Conservation (phyloP, 2,888 invertebrate species). For the Clusia tigrina region DNA sequence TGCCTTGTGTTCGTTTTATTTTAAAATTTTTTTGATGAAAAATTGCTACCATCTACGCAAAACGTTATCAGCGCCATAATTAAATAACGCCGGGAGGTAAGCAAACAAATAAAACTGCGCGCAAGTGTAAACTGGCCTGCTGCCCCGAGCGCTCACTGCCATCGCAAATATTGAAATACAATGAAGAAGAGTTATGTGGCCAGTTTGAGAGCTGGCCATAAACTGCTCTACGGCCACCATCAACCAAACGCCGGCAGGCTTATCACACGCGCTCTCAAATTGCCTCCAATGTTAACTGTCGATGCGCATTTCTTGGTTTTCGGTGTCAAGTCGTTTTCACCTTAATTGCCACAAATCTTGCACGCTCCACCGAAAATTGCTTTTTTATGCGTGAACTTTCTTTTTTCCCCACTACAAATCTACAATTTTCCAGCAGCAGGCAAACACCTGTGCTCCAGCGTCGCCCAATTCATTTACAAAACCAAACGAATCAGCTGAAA, state of each 20-base stretch:
- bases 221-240: too few species aligned
- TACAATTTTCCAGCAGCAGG: too few species aligned
- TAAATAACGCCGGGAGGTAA: slow-evolving; percentile 63
- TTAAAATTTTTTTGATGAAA: slow-evolving; percentile 57
- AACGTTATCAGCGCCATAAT: slow-evolving; percentile 64
- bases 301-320: too few species aligned
- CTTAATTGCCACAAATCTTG: too few species aligned
- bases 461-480: neutral
- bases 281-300: too few species aligned
- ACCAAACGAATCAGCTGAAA: neutral
- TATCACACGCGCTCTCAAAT: too few species aligned
- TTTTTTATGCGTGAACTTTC: neutral
- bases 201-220: too few species aligned
- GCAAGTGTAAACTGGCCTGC: slow-evolving; percentile 33
- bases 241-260: too few species aligned
- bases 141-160: slow-evolving; percentile 17
- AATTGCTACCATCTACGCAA: slow-evolving; percentile 64
- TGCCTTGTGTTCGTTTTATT: too few species aligned
- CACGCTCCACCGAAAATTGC: neutral
- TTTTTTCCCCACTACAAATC: too few species aligned
- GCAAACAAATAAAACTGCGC: slow-evolving; percentile 34
- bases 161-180: neutral
- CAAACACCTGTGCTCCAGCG: slow-evolving; percentile 11
- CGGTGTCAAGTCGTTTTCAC: too few species aligned
- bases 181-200: neutral